Base-by-base conservation (phyloP, 2,113 vertebrate species). In the Cyprinodon brontotheroides region DNA sequence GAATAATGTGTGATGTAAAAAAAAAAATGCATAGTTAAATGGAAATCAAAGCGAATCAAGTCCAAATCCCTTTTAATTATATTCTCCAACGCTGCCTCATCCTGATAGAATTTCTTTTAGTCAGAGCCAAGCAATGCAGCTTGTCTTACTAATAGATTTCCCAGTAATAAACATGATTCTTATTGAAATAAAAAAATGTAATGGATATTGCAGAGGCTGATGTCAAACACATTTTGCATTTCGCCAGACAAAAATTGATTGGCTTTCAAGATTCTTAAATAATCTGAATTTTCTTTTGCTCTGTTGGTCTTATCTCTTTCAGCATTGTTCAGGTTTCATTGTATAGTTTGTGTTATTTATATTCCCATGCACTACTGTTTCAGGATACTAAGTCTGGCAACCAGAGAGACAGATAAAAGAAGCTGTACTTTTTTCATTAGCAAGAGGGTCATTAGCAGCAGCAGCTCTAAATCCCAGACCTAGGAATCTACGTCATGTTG, bases 401-500 rank as follows among this genome's bases (percentile, higher is more conserved):
- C 8, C 6, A 9, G 17, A 57, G 9, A 57, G 20, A 20, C 17
- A 57, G 50, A 57, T 57, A n/a, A 57, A 57, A 57, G 6, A 8
- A 14, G n/a, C 17, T n/a, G 50, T 53, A n/a, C n/a, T 57, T 66
- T 66, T 77, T 79, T 82, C 71, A 20, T 74, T 48, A 60, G 53
- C 64, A 45, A 3, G 4, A 68, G 80, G 75, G 50, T 57, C 50
- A 53, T 9, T 41, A 41, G 68, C 70, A 13, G 71, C 0, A 3
- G 63, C 69, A 57, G 43, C 2, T 75, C 3, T 65, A 20, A 78
- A 60, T 57, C 77, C n/a, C 3, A 14, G 48, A 68, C n/a, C 0
- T 4, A 61, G 63, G 60, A 75, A 85, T 80, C 37, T 87, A 80
- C 73, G 72, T 83, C 81, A 83, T 12, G 65, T 22, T 64, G 39